Conservation (phyloP, 92 coral and sea anemone species). For the Plumapathes pennacea region DNA sequence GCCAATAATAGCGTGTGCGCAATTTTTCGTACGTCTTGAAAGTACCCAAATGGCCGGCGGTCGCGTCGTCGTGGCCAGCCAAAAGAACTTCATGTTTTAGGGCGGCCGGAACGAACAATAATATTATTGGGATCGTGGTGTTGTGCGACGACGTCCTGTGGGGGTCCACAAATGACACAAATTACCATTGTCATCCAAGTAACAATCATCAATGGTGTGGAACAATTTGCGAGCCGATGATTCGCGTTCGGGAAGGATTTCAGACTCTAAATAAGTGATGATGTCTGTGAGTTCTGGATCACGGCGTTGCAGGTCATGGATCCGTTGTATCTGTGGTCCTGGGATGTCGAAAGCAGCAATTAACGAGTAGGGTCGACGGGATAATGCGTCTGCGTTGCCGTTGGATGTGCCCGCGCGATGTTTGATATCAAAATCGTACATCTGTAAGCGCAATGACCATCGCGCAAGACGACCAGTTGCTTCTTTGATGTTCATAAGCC, state of each 20-base stretch:
- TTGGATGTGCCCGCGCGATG: conserved; percentile 43
- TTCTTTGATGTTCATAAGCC: conserved; percentile 24
- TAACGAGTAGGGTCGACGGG: conserved; percentile 24
- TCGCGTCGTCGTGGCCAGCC: conserved; percentile 46
- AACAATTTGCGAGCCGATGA: conserved; percentile 11
- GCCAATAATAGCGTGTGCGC: conserved; percentile 48
- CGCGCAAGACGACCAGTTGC: conserved; percentile 30
- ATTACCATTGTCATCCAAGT: conserved; percentile 34
- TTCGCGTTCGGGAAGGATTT: conserved; percentile 16
- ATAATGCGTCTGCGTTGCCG: conserved; percentile 51
- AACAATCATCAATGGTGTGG: conserved; percentile 32
- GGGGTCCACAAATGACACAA: conserved; percentile 46
- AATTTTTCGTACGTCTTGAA: conserved; percentile 58
- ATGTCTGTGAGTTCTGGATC: conserved; percentile 37
- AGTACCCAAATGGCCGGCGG: conserved; percentile 48
- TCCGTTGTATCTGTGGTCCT: conserved; percentile 1
- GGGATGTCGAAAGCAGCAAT: conserved; percentile 9
- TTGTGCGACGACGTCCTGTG: background rate
- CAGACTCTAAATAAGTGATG: conserved; percentile 23
- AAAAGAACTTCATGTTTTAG: conserved; percentile 42
- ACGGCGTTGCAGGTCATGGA: conserved; percentile 33
- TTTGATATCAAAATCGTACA: conserved; percentile 38
- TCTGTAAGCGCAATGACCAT: conserved; percentile 39
- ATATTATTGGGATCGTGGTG: conserved; percentile 10
- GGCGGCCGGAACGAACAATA: conserved; percentile 34